Evolutionary conservation across 2,888 invertebrate genomes (phyloP).

Genomic region (Pachycephus smyrnensis): DNA sequence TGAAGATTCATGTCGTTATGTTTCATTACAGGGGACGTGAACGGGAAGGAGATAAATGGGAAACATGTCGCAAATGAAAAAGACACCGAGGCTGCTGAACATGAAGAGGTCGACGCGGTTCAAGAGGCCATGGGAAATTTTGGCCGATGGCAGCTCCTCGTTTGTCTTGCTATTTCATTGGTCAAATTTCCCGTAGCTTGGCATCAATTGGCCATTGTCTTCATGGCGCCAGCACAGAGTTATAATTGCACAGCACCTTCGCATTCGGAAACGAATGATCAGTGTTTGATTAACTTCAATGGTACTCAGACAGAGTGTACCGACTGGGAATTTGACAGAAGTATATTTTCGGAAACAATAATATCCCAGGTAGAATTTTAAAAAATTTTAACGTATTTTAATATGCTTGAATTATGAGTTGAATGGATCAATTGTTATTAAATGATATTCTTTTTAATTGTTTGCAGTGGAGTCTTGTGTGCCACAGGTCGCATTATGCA

Average conservation of each 20-base stretch:
- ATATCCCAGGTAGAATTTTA: slow-evolving; percentile 68
- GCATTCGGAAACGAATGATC: slow-evolving; percentile 40
- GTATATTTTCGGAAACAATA: slow-evolving; percentile 78
- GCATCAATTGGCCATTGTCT: slow-evolving; percentile 84
- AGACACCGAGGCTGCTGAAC: slow-evolving; percentile 36
- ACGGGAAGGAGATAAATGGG: slow-evolving; percentile 43
- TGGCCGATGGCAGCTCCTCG: slow-evolving; percentile 81
- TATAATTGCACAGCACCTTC: slow-evolving; percentile 69
- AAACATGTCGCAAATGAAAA: slow-evolving; percentile 38
- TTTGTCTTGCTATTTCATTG: slow-evolving; percentile 77
- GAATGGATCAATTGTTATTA: not conserved
- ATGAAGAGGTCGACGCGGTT: slow-evolving; percentile 71
- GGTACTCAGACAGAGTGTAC: slow-evolving; percentile 70
- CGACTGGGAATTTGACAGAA: slow-evolving; percentile 73
- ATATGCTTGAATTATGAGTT: not conserved
- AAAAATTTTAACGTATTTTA: not conserved
- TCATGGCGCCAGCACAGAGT: slow-evolving; percentile 77
- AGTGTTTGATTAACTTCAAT: slow-evolving; percentile 61
- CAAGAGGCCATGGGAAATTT: slow-evolving; percentile 79
- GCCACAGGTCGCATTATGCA: slow-evolving; percentile 75
- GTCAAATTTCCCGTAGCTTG: slow-evolving; percentile 85
- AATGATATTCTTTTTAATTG: not conserved
- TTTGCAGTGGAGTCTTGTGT: slow-evolving; percentile 79
- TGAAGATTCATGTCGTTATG: not conserved
- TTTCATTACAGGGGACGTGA: slow-evolving; percentile 44